These are phyloP conservation scores for Crossaster papposus DNA, from an alignment of 53 echinoderm and acorn worm species.

Conservation along the genomic window DNA sequence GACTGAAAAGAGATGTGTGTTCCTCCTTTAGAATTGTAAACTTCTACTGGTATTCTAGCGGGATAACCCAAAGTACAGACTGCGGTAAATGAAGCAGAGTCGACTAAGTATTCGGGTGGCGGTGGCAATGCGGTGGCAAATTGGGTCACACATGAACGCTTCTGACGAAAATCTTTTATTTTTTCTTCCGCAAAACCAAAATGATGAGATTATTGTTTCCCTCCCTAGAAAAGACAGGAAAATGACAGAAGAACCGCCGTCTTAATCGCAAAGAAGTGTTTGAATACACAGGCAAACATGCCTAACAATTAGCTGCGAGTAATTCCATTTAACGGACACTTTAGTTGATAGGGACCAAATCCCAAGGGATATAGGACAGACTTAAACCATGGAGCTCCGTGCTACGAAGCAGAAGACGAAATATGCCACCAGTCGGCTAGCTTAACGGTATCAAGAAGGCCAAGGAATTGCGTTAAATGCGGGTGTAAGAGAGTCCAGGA, in stretches of 20 bases:
- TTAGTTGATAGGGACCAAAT: slow-evolving; percentile 19
- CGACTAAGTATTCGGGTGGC: not conserved
- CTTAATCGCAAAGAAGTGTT: slow-evolving; percentile 26
- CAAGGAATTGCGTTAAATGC: not conserved
- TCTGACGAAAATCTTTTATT: not conserved
- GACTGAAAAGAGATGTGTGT: not conserved
- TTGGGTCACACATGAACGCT: not conserved
- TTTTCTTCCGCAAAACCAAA: not conserved
- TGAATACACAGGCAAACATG: not conserved
- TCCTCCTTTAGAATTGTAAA: not conserved
- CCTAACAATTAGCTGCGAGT: slow-evolving; percentile 46
- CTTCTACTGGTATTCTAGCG: not conserved
- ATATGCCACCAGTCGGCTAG: not conserved
- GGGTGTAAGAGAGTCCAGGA: not conserved
- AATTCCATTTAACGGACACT: slow-evolving; percentile 54
- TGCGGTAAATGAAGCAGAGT: not conserved
- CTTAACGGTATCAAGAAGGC: not conserved
- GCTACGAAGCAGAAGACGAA: slow-evolving; percentile 30
- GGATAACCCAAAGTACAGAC: not conserved
- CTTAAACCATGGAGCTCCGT: too few relatives aligned
- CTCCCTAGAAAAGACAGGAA: not conserved
- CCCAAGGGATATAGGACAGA: slow-evolving; percentile 27
- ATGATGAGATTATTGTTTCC: slow-evolving; percentile 38
- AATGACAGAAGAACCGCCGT: slow-evolving; percentile 5
- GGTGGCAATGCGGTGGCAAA: not conserved